Base-by-base conservation (phyloP, 2,888 invertebrate genomes). In the Noctua pronuba region DNA sequence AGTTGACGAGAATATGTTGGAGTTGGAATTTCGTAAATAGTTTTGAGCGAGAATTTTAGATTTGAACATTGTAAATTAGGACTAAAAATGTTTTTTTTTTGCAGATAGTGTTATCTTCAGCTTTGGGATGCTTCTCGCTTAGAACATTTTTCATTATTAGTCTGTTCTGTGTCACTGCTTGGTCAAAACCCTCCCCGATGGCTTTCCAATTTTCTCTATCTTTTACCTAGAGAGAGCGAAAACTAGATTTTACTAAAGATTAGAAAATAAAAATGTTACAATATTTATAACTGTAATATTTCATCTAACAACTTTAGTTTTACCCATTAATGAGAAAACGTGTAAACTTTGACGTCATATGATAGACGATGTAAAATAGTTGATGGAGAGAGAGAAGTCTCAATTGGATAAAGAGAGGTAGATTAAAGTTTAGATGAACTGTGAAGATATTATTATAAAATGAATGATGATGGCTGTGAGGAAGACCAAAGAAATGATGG, bases 301-400 rank as follows among this genome's bases (percentile, higher is more conserved):
- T 75, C 16, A 31, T 58, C 4, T 16, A 52, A 44, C 28, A 38
- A 31, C 44, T 44, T 64, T 62, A 44, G 52, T 41, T 55, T 46
- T 13, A 60, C 24, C 41, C 55, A 35, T 28, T 68, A 78, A 73
- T 78, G 52, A 46, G 60, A 78, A 75, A 80, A 46, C 46, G 21
- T 73, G 79, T 44, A 60, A 72, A 73, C 65, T 78, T 82, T 60
- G 65, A 78, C 68, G 58, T 31, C 38, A 4, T 41, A 78, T 82
- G 68, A 83, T 78, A 55, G 65, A 79, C 31, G 66, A 62, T 55
- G 24, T 80, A 35, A 16, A 31, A 21, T 35, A 8, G 31, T 73
- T 38, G 44, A 46, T 52, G 55, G 46, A 73, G 52, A 13, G 13
- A 55, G 58, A 24, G 31, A 44, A 44, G 28, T 18, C 31, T 46